Conservation (phyloP, 2,113 vertebrate species). For the Platysternon megacephalum region DNA sequence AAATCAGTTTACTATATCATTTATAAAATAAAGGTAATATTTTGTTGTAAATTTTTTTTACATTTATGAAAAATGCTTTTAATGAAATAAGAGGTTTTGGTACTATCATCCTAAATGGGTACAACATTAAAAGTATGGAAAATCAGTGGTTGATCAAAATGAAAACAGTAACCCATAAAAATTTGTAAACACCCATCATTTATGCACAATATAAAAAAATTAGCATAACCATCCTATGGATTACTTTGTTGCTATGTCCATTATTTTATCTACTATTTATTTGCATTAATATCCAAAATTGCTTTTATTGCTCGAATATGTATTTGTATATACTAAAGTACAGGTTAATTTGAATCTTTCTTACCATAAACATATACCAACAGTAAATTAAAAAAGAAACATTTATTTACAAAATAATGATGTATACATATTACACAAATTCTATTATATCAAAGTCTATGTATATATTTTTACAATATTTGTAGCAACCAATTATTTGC, state of each 20-base stretch:
- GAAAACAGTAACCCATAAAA: slow-evolving; percentile 69
- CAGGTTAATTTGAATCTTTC: slow-evolving; percentile 78
- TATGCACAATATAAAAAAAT: slow-evolving; percentile 74
- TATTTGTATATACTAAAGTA: slow-evolving; percentile 83
- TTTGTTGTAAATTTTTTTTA: slow-evolving; percentile 60
- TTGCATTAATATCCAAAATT: slow-evolving; percentile 82
- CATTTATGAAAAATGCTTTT: slow-evolving; percentile 65
- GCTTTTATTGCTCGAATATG: slow-evolving; percentile 85
- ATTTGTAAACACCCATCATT: slow-evolving; percentile 72
- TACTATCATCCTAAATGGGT: slow-evolving; percentile 53
- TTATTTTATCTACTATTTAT: slow-evolving; percentile 61
- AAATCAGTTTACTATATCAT: slow-evolving; percentile 65
- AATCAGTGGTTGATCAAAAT: slow-evolving; percentile 67
- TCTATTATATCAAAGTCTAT: slow-evolving; percentile 91
- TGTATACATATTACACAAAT: slow-evolving; percentile 94
- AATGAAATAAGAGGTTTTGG: slow-evolving; percentile 64
- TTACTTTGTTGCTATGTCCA: slow-evolving; percentile 64
- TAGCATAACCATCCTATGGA: slow-evolving; percentile 58
- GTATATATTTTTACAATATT: slow-evolving; percentile 88
- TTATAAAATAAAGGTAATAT: slow-evolving; percentile 74
- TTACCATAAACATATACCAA: slow-evolving; percentile 87
- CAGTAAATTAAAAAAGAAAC: slow-evolving; percentile 91
- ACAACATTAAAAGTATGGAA: slow-evolving; percentile 68
- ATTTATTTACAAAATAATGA: slow-evolving; percentile 92
- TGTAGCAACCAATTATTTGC: slow-evolving; percentile 90